Evolutionary conservation across 2,888 invertebrate species (phyloP), one percentile per base, ranked within the genome.

Genomic region (Panopea generosa): DNA sequence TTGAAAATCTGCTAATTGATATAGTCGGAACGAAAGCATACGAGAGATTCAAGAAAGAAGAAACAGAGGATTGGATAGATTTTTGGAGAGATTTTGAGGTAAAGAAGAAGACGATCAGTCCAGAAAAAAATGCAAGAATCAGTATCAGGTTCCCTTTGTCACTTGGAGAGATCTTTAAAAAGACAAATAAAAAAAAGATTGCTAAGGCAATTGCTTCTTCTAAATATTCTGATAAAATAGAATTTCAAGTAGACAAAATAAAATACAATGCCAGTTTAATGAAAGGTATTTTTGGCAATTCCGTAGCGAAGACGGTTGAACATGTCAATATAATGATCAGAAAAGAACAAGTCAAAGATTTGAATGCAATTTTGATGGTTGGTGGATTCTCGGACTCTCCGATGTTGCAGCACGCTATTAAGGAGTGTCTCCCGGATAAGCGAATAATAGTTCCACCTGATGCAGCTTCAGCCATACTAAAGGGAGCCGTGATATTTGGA

Each of bases 371-470:
- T 18, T 43, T 68, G 59, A 68, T 68, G 68, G 68, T 68, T 33
- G 68, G 68, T 60, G 68, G 68, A 14, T 68, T 52, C 18, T 60
- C 52, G 1, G 68, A 68, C 9, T 68, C 68, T 7, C 53, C 68
- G 3, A 53, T 68, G 68, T 40, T 68, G 26, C 59, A 68, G 27
- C 9, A 68, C 18, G 60, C 68, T 22, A 20, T 68, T 18, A 68
- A 43, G 45, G 14, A 20, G 9, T 29, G 7, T 11, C 60, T 68
- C 20, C 43, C 59, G 7, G 24, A 38, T 2, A 43, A 26, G 29
- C 22, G 55, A 22, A 20, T 61, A 22, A 40, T 69, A 11, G 47
- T 53, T 24, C 69, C 69, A 27, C n/a, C 20, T 26, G 60, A 59
- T 27, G 59, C 68, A 9, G 43, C 60, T 1, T 60, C 60, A 11